Base-by-base conservation (phyloP, 2,113 vertebrate genomes). In the Equus przewalskii region DNA sequence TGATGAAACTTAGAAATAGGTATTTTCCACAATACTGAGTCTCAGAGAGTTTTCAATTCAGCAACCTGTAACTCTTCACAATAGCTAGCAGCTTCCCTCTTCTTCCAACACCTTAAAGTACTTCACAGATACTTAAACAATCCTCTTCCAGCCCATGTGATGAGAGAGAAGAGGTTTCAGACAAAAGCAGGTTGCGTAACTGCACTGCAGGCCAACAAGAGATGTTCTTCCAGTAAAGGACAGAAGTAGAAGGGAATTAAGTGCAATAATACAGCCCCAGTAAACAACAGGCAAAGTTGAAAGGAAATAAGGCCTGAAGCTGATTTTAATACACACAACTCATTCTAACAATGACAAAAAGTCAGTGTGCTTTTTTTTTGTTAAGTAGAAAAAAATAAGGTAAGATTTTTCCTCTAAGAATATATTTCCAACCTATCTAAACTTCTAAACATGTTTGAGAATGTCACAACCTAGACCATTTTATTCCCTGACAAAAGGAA, bases 11-110 rank as follows among this genome's bases (percentile, higher is more conserved):
- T 65, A 56, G 0, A 9, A 15, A 22, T 2, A 69, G 51, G 19
- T 86, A 76, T 78, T 97, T 93, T 65, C 81, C 90, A 65, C 51
- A 95, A 91, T 28, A 75, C 26, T 28, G 51, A 22, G 19, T 60
- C 62, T 85, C 36, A n/a, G 12, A 1, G 12, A 1, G 51, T 91
- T 72, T 81, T 84, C 69, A 72, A 73, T 21, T 78, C 58, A 78
- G 56, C 56, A 69, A 49, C 14, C 49, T 19, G 36, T 9, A 76
- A 85, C 12, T 89, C 46, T 60, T 75, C 7, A 7, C 14, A 75
- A 44, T 30, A 60, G 2, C 51, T 24, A 86, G 44, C 28, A 83
- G 56, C 90, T 87, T 86, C 13, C 79, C 33, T 82, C 91, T 70
- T 88, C 83, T 92, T 51, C 70, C 60, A 84, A 91, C 6, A 88